Evolutionary conservation across 2,113 vertebrate species (phyloP).

Genomic region (Oryzias celebensis): DNA sequence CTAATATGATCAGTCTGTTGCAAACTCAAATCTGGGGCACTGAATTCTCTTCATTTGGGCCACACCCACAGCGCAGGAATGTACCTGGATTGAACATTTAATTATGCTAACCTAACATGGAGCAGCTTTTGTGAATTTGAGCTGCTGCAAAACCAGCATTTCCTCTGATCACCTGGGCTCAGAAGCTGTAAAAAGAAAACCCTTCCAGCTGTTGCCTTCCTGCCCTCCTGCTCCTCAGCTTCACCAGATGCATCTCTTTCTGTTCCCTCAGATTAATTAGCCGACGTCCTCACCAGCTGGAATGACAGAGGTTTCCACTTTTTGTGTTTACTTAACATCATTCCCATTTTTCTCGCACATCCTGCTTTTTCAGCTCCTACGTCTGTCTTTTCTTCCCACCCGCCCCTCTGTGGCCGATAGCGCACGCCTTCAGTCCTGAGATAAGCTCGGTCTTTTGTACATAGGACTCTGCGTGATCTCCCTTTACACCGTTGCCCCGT

Average conservation of each 20-base stretch:
- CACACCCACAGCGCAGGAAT: conserved; percentile 60
- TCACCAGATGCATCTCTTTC: background rate
- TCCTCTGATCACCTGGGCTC: background rate
- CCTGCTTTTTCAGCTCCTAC: conserved; percentile 15
- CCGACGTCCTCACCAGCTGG: conserved; percentile 4
- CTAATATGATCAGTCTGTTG: conserved; percentile 52
- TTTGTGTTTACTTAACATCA: conserved; percentile 28
- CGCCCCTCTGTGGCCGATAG: conserved; percentile 23
- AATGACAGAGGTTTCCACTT: conserved; percentile 18
- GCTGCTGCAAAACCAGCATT: background rate
- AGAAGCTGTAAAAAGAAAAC: background rate
- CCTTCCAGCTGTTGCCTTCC: conserved; percentile 1
- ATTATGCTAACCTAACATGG: conserved; percentile 10
- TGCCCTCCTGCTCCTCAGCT: conserved; percentile 3
- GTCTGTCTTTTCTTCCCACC: conserved; percentile 24
- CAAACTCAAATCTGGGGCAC: conserved; percentile 56
- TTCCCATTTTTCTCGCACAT: conserved; percentile 37
- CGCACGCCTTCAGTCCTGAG: conserved; percentile 25
- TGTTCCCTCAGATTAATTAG: conserved; percentile 4
- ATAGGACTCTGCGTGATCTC: conserved; percentile 46
- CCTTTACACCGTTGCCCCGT: conserved; percentile 22
- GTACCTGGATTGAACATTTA: conserved; percentile 46
- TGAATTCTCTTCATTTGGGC: conserved; percentile 32
- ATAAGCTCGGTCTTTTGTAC: conserved; percentile 54
- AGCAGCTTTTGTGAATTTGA: conserved; percentile 1